Evolutionary conservation across 2,797 vertebrate species (phyloP), one percentile per base, ranked within the genome.

Genomic region (Pipistrellus pygmaeus): DNA sequence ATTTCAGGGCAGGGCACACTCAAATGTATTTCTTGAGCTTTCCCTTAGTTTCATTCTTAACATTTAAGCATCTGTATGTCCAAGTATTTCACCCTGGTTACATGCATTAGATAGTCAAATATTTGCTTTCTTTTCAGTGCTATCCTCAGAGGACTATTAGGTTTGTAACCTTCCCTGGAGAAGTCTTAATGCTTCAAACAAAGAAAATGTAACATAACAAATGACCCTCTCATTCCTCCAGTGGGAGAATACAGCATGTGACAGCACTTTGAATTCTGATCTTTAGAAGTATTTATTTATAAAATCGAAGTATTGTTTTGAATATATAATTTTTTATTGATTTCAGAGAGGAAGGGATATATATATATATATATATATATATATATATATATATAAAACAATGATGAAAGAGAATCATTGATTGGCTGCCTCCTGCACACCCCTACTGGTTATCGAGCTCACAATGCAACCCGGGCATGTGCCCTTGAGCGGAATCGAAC

Each of bases 51-150:
- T 91, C 57, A 71, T 46, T 25, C 18, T 94, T 89, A 51, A 76
- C 32, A n/a, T 77, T 81, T 84, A 76, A 75, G 57, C 30, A 53
- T 85, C 44, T 44, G 0, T 53, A 27, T 82, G 23, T 25, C 21
- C 62, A 93, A 6, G 75, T 27, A 85, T 30, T 93, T 93, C 27
- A 88, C 46, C 11, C 17, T 44, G 21, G 18, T n/a, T 88, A 51
- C 7, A 30, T 41, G 44, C 15, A 76, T 71, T 95, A 55, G 11
- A 21, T 23, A 88, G 41, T 57, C 21, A 95, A 93, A 88, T 90
- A 95, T 85, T 82, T 93, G 72, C 69, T 94, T 95, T 92, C 53
- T 8, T 94, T 88, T 88, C 80, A 71, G 20, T 3, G 32, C 18
- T 69, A 76, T 2, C 18, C 20, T 91, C 48, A 83, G 86, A 90